Conservation (phyloP, 2,113 vertebrate species). For the Terrapene triunguis region DNA sequence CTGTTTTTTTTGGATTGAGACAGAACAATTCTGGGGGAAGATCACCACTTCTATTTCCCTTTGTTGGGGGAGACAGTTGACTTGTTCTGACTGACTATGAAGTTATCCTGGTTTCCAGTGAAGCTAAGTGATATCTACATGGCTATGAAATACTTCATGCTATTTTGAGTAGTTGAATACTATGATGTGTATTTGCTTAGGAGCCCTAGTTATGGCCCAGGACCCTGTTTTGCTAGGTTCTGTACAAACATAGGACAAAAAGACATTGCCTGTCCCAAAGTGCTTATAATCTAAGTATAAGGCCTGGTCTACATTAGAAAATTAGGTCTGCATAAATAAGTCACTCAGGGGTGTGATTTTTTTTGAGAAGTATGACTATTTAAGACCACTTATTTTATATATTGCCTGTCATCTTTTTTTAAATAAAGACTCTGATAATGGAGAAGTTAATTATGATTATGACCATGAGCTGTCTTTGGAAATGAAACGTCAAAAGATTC, state of each 20-base stretch:
- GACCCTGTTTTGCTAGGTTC: background rate
- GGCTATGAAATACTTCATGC: background rate
- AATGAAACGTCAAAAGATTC: conserved; percentile 99
- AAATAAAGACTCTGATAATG: conserved; percentile 95
- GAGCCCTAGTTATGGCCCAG: background rate
- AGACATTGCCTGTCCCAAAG: background rate
- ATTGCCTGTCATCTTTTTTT: conserved; percentile 20
- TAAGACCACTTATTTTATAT: background rate
- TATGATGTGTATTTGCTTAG: background rate
- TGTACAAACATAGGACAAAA: background rate
- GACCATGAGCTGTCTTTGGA: conserved; percentile 98
- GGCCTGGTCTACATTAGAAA: background rate
- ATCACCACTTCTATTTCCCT: background rate
- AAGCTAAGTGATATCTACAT: background rate
- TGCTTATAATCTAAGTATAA: background rate
- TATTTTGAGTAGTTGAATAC: background rate
- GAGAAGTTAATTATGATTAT: conserved; percentile 93
- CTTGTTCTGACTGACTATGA: background rate
- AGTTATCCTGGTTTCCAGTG: background rate
- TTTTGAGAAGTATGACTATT: background rate
- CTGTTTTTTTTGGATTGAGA: background rate
- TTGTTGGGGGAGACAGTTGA: background rate
- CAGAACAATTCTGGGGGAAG: background rate
- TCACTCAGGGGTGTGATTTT: background rate
- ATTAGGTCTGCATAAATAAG: background rate